Percentiles rank a stretch among this genome's conserved stretches.
phyloP scores from a whole-genome alignment of 2,113 vertebrate species.

The Oncorhynchus clarkii region DNA sequence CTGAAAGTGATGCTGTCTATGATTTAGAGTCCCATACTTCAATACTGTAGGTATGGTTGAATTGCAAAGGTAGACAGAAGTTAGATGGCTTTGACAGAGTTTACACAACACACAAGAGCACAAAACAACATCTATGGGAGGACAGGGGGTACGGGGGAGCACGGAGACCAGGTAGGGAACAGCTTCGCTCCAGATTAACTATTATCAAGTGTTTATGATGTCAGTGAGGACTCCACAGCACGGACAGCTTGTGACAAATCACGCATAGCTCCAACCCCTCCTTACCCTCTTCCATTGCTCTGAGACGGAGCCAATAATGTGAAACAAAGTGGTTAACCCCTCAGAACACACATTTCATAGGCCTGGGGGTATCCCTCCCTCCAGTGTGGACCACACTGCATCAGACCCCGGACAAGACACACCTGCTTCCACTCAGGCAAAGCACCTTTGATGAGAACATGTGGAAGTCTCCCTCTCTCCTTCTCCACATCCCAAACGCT shows the following conservation, averaged over 20 bases:
- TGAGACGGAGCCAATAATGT: slow-evolving; percentile 48
- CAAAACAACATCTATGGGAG: slow-evolving; percentile 15
- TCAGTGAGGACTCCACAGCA: slow-evolving; percentile 41
- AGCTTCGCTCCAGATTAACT: slow-evolving; percentile 63
- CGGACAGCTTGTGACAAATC: slow-evolving; percentile 54
- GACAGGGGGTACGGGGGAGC: slow-evolving; percentile 6
- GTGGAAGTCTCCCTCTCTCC: slow-evolving; percentile 46
- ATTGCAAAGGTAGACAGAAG: slow-evolving; percentile 21
- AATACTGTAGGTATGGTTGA: background rate
- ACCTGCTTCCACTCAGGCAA: slow-evolving; percentile 70
- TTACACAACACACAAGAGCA: slow-evolving; percentile 12
- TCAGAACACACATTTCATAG: slow-evolving; percentile 4
- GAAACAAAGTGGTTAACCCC: slow-evolving; percentile 49
- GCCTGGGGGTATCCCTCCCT: slow-evolving; percentile 38
- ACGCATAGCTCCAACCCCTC: slow-evolving; percentile 33
- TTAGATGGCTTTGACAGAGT: background rate
- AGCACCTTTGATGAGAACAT: slow-evolving; percentile 62
- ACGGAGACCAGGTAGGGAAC: slow-evolving; percentile 15
- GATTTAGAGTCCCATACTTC: background rate
- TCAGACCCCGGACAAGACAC: slow-evolving; percentile 47
- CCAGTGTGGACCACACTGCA: slow-evolving; percentile 43
- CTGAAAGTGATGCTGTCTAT: background rate
- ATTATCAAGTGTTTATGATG: slow-evolving; percentile 59
- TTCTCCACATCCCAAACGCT: slow-evolving; percentile 30
- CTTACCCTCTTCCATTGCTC: slow-evolving; percentile 29